A percentile compares a stretch with the other conserved stretches of the same genome.
Conservation (phyloP, 2,113 vertebrate genomes). For the Apeltes quadracus region DNA sequence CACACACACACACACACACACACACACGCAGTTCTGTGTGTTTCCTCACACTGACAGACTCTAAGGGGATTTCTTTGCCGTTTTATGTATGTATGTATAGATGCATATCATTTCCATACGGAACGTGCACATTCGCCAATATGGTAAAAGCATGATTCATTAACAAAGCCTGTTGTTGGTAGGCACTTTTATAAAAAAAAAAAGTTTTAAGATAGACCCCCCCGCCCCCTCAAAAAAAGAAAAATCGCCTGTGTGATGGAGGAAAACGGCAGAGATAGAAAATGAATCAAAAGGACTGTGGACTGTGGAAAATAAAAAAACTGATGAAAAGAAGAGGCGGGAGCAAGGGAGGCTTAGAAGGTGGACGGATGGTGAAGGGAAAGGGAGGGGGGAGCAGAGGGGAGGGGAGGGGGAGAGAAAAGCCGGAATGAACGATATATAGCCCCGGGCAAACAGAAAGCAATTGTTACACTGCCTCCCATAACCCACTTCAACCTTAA, state of each 20-base stretch:
- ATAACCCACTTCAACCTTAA: conserved; percentile 84
- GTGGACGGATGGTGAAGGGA: conserved; percentile 71
- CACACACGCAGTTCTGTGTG: conserved; percentile 11
- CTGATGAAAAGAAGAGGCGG: conserved; percentile 66
- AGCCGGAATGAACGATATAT: conserved; percentile 81
- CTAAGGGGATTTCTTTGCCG: conserved; percentile 11
- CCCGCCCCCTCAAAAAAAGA: not conserved
- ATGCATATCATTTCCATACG: conserved; percentile 13
- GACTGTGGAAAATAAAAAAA: conserved; percentile 72
- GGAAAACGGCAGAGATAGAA: conserved; percentile 69
- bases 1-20: not conserved
- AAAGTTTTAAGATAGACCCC: conserved; percentile 44
- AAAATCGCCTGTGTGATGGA: conserved; percentile 51
- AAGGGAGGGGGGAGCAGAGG: conserved; percentile 26
- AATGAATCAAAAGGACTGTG: conserved; percentile 69
- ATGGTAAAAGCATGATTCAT: conserved; percentile 50
- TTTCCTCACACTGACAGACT: conserved; percentile 24
- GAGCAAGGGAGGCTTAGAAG: conserved; percentile 67
- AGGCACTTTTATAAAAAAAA: conserved; percentile 21
- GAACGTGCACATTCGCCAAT: conserved; percentile 36
- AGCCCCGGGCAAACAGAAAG: conserved; percentile 83
- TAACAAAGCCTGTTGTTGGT: conserved; percentile 57
- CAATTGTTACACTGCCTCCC: conserved; percentile 83
- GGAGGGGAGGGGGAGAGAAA: conserved; percentile 63
- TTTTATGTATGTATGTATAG: not conserved